Percentiles rank a stretch among this genome's conserved stretches.
Conservation (phyloP, 2,888 invertebrate genomes). For the Lymantria monacha region DNA sequence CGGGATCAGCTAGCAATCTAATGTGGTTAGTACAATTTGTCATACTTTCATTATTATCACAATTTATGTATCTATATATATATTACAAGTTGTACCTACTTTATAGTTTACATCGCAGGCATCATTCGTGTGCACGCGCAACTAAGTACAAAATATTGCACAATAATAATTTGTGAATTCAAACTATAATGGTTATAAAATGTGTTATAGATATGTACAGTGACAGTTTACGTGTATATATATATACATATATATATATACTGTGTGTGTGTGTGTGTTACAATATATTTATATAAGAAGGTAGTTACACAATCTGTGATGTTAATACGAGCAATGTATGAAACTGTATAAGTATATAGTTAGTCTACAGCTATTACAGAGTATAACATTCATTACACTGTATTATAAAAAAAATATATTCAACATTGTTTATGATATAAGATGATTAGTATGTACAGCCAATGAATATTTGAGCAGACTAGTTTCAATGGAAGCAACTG, state of each 20-base stretch:
- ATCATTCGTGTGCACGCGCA: not conserved
- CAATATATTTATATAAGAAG: not conserved
- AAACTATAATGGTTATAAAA: not conserved
- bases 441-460: not conserved
- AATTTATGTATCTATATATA: too few species aligned
- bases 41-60: too few species aligned
- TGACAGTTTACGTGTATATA: not conserved
- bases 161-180: not conserved
- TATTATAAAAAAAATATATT: not conserved
- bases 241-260: too few species aligned
- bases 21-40: too few species aligned
- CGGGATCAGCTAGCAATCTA: too few species aligned
- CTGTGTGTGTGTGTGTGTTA: not conserved
- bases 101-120: too few species aligned
- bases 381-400: not conserved
- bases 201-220: too few species aligned
- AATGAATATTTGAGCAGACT: not conserved
- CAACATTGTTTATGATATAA: not conserved
- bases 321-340: not conserved
- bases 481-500: too few species aligned
- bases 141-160: conserved; percentile 20
- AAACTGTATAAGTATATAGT: not conserved
- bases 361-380: not conserved
- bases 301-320: not conserved
- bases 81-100: too few species aligned